Percentiles rank a stretch among this genome's conserved stretches.
Evolutionary conservation across 2,113 vertebrate genomes (phyloP).

Genomic region (Catharus minimus): DNA sequence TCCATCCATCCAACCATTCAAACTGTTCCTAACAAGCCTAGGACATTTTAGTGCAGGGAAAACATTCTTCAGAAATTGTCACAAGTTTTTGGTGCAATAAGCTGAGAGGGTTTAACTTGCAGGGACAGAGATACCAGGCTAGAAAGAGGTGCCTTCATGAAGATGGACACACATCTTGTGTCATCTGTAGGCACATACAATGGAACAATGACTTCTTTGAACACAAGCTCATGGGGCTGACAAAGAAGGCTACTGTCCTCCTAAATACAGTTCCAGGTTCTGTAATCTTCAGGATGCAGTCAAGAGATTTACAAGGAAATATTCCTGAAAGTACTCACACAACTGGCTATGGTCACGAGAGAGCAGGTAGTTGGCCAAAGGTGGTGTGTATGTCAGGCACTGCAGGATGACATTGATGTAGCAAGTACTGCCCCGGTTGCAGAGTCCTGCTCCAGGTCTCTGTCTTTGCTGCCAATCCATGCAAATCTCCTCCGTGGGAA

Average conservation of each 20-base stretch:
- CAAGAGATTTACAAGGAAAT: neutral
- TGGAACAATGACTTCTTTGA: neutral
- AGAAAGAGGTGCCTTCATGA: neutral
- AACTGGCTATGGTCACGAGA: neutral
- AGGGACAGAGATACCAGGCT: neutral
- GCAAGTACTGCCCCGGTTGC: conserved; percentile 90
- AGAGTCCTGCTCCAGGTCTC: conserved; percentile 87
- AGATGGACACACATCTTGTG: neutral
- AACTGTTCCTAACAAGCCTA: neutral
- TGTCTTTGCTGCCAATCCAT: conserved; percentile 87
- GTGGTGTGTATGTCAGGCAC: conserved; percentile 89
- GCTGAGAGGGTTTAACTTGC: neutral
- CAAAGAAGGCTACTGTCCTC: neutral
- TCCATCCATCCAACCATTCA: neutral
- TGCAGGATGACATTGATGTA: conserved; percentile 91
- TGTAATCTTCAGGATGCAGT: neutral
- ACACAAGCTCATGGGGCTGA: neutral
- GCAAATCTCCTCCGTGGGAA: conserved; percentile 82
- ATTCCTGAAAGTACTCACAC: neutral
- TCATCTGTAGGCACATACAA: neutral
- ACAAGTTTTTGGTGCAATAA: neutral
- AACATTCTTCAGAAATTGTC: neutral
- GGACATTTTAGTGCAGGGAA: neutral
- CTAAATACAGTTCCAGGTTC: neutral
- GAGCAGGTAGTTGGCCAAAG: conserved; percentile 37